phyloP scores from a whole-genome alignment of 2,797 vertebrate species.

The Poecile montanus region DNA sequence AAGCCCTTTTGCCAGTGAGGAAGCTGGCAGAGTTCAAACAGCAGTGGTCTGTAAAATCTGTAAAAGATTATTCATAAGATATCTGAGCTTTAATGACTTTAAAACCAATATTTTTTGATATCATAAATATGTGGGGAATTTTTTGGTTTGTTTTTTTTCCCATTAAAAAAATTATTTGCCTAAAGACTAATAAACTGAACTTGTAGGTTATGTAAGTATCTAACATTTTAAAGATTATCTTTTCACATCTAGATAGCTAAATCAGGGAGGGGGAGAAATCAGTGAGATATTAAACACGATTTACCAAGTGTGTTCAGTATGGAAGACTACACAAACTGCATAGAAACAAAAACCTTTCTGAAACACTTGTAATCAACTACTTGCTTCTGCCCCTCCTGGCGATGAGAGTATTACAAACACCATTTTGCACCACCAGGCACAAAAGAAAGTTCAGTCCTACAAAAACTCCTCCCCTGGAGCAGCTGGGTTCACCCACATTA shows the following conservation, averaged over 20 bases:
- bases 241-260: slow-evolving; percentile 30
- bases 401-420: neutral
- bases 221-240: neutral
- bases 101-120: neutral
- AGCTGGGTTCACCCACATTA: neutral
- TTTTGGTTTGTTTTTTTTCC: no score
- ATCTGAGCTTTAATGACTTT: neutral
- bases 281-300: slow-evolving; percentile 19
- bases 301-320: neutral
- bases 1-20: neutral
- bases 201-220: neutral
- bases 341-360: neutral
- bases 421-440: neutral
- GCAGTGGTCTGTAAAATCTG: neutral
- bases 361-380: neutral
- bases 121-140: neutral
- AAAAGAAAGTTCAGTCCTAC: neutral
- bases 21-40: neutral
- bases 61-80: neutral
- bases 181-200: neutral
- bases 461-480: neutral
- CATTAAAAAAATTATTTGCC: neutral
- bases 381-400: neutral
- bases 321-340: neutral
- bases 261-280: neutral